Percentiles rank a stretch among this genome's conserved stretches.
Conservation (phyloP, 2,888 invertebrate species). For the Drepanosiphum platanoidis region DNA sequence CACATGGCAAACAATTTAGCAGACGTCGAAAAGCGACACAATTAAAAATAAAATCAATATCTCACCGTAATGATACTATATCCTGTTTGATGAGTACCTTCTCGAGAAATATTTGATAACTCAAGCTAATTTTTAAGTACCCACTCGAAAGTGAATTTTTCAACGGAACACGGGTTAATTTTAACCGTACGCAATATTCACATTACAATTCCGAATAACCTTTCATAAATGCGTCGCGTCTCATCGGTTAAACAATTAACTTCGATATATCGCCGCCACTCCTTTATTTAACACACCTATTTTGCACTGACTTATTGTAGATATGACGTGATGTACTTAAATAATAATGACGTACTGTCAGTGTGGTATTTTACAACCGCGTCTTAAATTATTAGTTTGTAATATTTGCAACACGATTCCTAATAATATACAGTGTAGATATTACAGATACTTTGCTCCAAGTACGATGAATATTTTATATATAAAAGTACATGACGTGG, state of each 20-base stretch:
- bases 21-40: too few relatives aligned
- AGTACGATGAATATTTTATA: too few relatives aligned
- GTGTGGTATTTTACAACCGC: background rate
- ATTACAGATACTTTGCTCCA: too few relatives aligned
- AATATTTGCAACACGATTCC: background rate
- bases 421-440: too few relatives aligned
- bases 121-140: background rate
- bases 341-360: background rate
- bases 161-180: background rate
- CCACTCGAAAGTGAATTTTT: background rate
- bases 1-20: too few relatives aligned
- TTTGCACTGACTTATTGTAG: background rate
- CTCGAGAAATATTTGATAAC: background rate
- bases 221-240: background rate
- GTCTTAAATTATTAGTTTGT: background rate
- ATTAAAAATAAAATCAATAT: background rate
- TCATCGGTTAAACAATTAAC: background rate
- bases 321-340: background rate
- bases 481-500: too few relatives aligned
- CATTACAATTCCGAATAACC: background rate
- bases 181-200: background rate
- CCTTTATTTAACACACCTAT: background rate
- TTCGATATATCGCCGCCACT: background rate
- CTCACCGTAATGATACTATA: too few relatives aligned
- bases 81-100: background rate